phyloP scores from a whole-genome alignment of 2,113 vertebrate species.

The Hemichromis elongatus region DNA sequence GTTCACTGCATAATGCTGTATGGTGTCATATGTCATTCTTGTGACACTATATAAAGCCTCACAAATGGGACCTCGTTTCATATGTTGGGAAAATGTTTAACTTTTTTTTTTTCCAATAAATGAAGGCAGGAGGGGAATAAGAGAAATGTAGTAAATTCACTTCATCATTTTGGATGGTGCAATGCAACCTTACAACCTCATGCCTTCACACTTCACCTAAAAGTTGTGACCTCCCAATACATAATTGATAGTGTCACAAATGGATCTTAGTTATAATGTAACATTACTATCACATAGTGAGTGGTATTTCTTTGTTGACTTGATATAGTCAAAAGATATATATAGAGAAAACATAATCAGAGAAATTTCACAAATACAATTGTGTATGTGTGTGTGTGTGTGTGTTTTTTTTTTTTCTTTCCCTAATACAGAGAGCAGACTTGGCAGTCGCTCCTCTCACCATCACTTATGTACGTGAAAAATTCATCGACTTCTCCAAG shows the following conservation, averaged over 20 bases:
- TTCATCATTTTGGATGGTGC: neutral
- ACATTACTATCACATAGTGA: neutral
- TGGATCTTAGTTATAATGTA: neutral
- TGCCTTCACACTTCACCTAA: neutral
- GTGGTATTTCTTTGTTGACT: neutral
- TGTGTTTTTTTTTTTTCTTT: neutral
- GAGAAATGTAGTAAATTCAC: neutral
- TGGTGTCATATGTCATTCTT: slow-evolving; percentile 2
- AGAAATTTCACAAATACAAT: no score
- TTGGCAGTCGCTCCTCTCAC: slow-evolving; percentile 94
- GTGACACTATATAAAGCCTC: neutral
- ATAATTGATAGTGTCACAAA: neutral
- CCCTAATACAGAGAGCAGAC: slow-evolving; percentile 84
- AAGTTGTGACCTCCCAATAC: neutral
- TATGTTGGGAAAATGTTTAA: neutral
- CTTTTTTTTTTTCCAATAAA: neutral
- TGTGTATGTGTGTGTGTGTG: neutral
- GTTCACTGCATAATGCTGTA: neutral
- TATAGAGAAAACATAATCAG: no score
- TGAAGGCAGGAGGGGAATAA: neutral
- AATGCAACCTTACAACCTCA: neutral
- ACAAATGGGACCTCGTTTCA: neutral
- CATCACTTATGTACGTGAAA: slow-evolving; percentile 94
- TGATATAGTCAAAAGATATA: neutral
- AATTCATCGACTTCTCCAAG: slow-evolving; percentile 96